Conservation (phyloP, 1,140 invertebrate genomes). For the Pentalonia nigronervosa region DNA sequence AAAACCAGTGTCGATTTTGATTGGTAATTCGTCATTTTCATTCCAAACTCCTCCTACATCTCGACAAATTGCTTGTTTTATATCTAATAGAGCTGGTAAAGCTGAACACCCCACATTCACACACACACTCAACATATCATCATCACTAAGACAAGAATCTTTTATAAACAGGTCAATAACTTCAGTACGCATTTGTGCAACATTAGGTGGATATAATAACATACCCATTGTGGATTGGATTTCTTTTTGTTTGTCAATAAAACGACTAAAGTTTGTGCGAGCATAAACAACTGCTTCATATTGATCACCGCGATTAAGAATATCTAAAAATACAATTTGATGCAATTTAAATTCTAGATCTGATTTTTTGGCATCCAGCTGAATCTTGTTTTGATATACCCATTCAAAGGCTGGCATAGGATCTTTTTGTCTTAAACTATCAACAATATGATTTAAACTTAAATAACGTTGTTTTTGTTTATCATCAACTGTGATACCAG, state of each 20-base stretch:
- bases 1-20: conserved; percentile 89
- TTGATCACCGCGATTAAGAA: conserved; percentile 77
- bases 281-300: conserved; percentile 87
- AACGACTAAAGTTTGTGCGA: conserved; percentile 81
- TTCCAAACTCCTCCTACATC: conserved; percentile 95
- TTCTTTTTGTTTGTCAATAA: conserved; percentile 78
- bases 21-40: conserved; percentile 94
- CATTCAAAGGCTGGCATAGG: conserved; percentile 83
- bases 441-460: conserved; percentile 85
- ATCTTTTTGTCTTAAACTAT: conserved; percentile 79
- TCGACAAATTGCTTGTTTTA: conserved; percentile 95
- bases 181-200: conserved; percentile 74
- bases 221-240: conserved; percentile 90
- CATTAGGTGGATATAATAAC: conserved; percentile 78
- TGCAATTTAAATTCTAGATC: conserved; percentile 88
- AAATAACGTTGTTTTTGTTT: conserved; percentile 82
- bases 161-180: conserved; percentile 89
- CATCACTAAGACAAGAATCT: conserved; percentile 78
- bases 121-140: conserved; percentile 66
- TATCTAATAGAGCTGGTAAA: conserved; percentile 90
- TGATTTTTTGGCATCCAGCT: conserved; percentile 74
- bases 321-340: conserved; percentile 74
- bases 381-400: conserved; percentile 73
- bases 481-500: conserved; percentile 74
- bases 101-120: conserved; percentile 93